A percentile compares a stretch with the other conserved stretches of the same genome.
These are phyloP conservation scores for Onthophagus sagittarius DNA, from an alignment of 2,888 invertebrate genomes.

Conservation along the genomic window DNA sequence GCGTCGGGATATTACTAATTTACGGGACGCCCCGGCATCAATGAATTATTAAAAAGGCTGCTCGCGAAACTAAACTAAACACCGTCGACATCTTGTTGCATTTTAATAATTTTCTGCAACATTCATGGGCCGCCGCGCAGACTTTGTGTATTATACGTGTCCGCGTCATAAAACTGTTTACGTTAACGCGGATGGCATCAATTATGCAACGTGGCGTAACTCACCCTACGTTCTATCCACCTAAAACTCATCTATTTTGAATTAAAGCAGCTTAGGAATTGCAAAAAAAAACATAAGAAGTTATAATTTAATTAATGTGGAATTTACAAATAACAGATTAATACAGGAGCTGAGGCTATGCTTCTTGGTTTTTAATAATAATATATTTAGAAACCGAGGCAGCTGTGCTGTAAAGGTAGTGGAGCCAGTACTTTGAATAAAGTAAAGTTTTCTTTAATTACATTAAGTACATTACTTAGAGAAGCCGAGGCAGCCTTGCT, in stretches of 20 bases:
- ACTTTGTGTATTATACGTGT: neutral
- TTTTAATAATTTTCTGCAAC: slow-evolving; percentile 17
- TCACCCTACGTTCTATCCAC: neutral
- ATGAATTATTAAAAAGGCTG: slow-evolving; percentile 17
- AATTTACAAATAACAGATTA: too few species aligned
- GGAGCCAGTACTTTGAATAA: too few species aligned
- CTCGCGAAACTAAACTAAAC: slow-evolving; percentile 13
- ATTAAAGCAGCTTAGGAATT: neutral
- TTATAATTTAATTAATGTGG: too few species aligned
- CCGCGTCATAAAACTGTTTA: neutral
- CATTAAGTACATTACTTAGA: too few species aligned
- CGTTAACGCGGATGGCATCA: neutral
- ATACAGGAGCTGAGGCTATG: too few species aligned
- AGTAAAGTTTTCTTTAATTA: too few species aligned
- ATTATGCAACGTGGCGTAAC: neutral
- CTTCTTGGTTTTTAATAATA: too few species aligned
- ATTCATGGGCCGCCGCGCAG: slow-evolving; percentile 2
- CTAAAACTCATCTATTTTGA: neutral
- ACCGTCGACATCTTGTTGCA: slow-evolving; percentile 20
- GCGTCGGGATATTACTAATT: slow-evolving; percentile 16
- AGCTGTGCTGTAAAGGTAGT: too few species aligned
- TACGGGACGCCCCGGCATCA: slow-evolving; percentile 6
- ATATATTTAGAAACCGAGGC: too few species aligned
- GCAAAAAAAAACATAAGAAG: too few species aligned
- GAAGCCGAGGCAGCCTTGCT: too few species aligned